Evolutionary conservation across 2,888 invertebrate genomes (phyloP).

Genomic region (Hemicrepidius hirtus): DNA sequence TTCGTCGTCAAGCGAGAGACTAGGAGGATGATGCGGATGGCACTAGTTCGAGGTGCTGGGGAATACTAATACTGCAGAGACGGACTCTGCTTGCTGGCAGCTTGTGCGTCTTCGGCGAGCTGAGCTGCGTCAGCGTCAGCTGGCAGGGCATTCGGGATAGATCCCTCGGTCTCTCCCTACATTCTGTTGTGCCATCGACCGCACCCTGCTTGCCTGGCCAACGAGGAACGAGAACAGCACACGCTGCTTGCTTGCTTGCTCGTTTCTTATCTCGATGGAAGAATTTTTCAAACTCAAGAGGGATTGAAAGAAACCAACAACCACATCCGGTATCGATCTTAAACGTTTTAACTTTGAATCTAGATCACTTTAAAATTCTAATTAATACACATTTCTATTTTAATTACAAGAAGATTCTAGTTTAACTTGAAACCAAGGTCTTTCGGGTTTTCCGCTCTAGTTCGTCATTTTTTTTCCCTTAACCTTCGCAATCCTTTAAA

Average conservation of each 20-base stretch:
- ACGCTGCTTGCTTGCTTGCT: slow-evolving; percentile 30
- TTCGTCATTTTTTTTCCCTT: not conserved
- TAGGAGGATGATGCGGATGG: slow-evolving; percentile 45
- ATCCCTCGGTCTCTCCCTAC: slow-evolving; percentile 52
- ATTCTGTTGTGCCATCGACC: slow-evolving; percentile 55
- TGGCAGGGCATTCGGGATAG: slow-evolving; percentile 56
- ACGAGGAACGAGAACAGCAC: slow-evolving; percentile 36
- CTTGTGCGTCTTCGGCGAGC: slow-evolving; percentile 56
- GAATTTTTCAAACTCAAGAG: not conserved
- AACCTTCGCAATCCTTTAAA: too few relatives aligned
- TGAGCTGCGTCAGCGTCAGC: slow-evolving; percentile 58
- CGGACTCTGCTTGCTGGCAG: slow-evolving; percentile 53
- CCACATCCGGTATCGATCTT: too few relatives aligned
- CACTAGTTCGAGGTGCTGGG: slow-evolving; percentile 50
- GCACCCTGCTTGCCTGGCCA: slow-evolving; percentile 53
- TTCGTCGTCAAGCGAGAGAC: slow-evolving; percentile 8
- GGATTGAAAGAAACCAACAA: too few relatives aligned
- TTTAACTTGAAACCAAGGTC: too few relatives aligned
- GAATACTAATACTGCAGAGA: slow-evolving; percentile 55
- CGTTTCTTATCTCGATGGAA: slow-evolving; percentile 9
- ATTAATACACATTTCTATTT: not conserved
- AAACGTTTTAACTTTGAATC: not conserved
- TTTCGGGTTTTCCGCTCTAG: too few relatives aligned
- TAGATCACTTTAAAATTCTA: slow-evolving; percentile 8
- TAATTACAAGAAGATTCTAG: not conserved